These are phyloP conservation scores for Prenolepis imparis DNA, from an alignment of 2,888 invertebrate genomes.

Conservation along the genomic window DNA sequence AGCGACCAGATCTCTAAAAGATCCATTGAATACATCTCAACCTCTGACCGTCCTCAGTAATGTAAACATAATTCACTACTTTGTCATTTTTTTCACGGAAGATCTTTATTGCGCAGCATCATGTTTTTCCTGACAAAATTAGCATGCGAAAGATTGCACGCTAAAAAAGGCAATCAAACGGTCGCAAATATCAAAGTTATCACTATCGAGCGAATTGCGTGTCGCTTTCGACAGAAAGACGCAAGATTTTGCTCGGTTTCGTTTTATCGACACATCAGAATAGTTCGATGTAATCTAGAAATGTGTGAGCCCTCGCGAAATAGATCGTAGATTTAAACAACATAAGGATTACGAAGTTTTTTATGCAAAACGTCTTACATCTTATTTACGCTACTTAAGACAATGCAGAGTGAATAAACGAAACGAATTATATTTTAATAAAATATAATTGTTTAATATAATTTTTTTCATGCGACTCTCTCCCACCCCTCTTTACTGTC, in stretches of 20 bases:
- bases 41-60: background rate
- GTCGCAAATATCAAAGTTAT: background rate
- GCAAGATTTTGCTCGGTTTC: constrained; percentile 10
- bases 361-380: background rate
- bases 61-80: constrained; percentile 33
- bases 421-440: background rate
- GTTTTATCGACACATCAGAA: constrained; percentile 25
- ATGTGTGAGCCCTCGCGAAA: constrained; percentile 9
- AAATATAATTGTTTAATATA: too few species aligned
- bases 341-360: background rate
- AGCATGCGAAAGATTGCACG: constrained; percentile 34
- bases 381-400: constrained; percentile 12
- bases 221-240: constrained; percentile 15
- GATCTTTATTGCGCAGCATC: background rate
- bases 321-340: constrained; percentile 20
- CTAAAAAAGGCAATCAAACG: background rate
- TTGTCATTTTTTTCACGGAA: background rate
- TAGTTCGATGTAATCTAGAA: constrained; percentile 23
- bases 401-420: background rate
- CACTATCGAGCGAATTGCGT: background rate
- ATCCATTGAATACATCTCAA: background rate
- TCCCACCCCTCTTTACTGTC: background rate
- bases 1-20: background rate
- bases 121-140: constrained; percentile 29
- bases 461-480: background rate